phyloP scores from a whole-genome alignment of 2,888 invertebrate species.

The Melanophora roralis region DNA sequence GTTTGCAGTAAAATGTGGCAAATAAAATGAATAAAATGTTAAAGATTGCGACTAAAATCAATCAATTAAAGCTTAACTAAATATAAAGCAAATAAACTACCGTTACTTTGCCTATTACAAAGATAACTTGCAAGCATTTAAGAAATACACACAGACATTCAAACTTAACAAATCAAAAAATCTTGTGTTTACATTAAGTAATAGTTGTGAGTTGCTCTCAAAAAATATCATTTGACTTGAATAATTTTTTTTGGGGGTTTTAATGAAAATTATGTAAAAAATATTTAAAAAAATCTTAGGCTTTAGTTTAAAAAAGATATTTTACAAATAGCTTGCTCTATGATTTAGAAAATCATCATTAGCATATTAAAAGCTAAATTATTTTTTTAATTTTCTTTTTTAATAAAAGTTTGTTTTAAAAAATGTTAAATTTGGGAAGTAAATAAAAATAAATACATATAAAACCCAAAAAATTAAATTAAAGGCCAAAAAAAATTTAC shows the following conservation, averaged over 20 bases:
- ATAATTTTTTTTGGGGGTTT: slow-evolving; percentile 19
- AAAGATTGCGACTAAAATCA: neutral
- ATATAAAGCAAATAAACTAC: slow-evolving; percentile 18
- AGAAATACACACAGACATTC: slow-evolving; percentile 7
- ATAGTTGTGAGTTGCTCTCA: slow-evolving; percentile 50
- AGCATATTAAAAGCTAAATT: slow-evolving; percentile 52
- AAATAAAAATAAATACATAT: slow-evolving; percentile 7
- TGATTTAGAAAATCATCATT: slow-evolving; percentile 65
- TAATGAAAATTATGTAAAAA: slow-evolving; percentile 53
- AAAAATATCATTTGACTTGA: slow-evolving; percentile 54
- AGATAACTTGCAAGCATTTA: slow-evolving; percentile 22
- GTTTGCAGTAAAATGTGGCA: slow-evolving; percentile 47
- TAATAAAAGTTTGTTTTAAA: slow-evolving; percentile 36
- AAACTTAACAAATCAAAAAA: slow-evolving; percentile 28
- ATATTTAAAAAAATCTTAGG: slow-evolving; percentile 55
- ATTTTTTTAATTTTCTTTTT: neutral
- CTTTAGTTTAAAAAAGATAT: slow-evolving; percentile 58
- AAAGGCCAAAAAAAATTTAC: neutral
- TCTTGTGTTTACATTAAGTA: slow-evolving; percentile 1
- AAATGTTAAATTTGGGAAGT: slow-evolving; percentile 30
- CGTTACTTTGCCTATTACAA: neutral
- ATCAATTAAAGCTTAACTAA: neutral
- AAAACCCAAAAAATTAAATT: slow-evolving; percentile 11
- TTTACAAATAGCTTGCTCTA: slow-evolving; percentile 53
- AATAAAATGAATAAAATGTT: slow-evolving; percentile 15